A percentile compares a stretch with the other conserved stretches of the same genome.
Conservation (phyloP, 2,888 invertebrate genomes). For the Macrophya annulata region DNA sequence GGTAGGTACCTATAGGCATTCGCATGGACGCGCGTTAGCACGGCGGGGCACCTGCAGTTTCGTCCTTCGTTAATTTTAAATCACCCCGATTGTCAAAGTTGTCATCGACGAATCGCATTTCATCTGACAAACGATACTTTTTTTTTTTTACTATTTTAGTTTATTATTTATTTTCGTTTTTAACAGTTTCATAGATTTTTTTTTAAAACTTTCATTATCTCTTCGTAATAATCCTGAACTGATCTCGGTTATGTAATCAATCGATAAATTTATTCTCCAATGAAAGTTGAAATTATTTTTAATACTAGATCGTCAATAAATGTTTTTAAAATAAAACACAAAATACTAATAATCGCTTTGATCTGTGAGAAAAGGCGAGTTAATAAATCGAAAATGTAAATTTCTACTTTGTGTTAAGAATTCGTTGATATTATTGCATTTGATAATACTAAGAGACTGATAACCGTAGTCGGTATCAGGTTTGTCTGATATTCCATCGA, state of each 20-base stretch:
- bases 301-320: neutral
- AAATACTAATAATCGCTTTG: neutral
- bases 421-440: slow-evolving; percentile 7
- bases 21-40: too few relatives aligned
- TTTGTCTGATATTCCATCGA: neutral
- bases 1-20: too few relatives aligned
- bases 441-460: neutral
- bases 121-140: neutral
- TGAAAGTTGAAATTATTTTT: neutral
- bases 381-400: neutral
- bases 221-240: neutral
- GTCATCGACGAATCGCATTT: slow-evolving; percentile 39
- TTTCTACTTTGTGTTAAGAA: neutral
- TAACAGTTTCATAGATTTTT: neutral
- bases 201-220: slow-evolving; percentile 1
- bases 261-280: neutral
- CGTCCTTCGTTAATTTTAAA: slow-evolving; percentile 41
- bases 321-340: neutral
- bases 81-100: slow-evolving; percentile 8
- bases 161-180: neutral
- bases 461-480: too few relatives aligned
- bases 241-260: neutral
- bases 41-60: neutral
- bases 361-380: neutral
- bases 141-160: neutral